Percentiles rank a stretch among this genome's conserved stretches.
phyloP scores from a whole-genome alignment of 2,113 vertebrate genomes.

The Chascanopsetta lugubris region DNA sequence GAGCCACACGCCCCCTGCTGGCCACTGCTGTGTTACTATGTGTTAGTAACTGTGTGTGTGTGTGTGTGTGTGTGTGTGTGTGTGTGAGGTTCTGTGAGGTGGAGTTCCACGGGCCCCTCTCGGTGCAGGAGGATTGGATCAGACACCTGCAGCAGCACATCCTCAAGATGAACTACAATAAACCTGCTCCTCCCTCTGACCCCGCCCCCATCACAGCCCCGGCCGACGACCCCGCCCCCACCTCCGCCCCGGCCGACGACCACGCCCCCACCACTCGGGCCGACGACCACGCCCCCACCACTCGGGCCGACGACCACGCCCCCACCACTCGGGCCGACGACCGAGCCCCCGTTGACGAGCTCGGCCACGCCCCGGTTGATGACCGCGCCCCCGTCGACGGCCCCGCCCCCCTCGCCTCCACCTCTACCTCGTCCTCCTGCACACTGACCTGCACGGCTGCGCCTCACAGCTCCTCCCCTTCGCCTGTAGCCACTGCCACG shows the following conservation, averaged over 20 bases:
- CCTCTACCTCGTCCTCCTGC: constrained; percentile 31
- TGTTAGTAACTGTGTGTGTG: no score
- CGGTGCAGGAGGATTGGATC: constrained; percentile 97
- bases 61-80: neutral
- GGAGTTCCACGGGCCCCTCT: constrained; percentile 94
- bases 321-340: no score
- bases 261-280: no score
- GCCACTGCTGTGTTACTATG: constrained; percentile 3
- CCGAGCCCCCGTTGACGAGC: no score
- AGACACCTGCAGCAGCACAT: constrained; percentile 96
- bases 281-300: no score
- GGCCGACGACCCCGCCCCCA: constrained; percentile 5
- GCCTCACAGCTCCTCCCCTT: constrained; percentile 44
- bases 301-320: constrained; percentile 26
- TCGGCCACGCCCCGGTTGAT: no score
- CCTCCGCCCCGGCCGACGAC: constrained; percentile 8
- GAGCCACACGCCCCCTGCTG: neutral
- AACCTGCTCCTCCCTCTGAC: constrained; percentile 69
- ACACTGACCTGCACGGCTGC: constrained; percentile 35
- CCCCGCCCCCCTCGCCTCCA: constrained; percentile 65
- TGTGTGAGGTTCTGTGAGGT: constrained; percentile 91
- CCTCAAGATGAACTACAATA: constrained; percentile 94
- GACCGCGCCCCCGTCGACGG: constrained; percentile 45
- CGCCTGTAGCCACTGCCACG: constrained; percentile 53
- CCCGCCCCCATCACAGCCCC: constrained; percentile 33